Conservation (phyloP, 2,113 vertebrate species). For the Daboia siamensis region DNA sequence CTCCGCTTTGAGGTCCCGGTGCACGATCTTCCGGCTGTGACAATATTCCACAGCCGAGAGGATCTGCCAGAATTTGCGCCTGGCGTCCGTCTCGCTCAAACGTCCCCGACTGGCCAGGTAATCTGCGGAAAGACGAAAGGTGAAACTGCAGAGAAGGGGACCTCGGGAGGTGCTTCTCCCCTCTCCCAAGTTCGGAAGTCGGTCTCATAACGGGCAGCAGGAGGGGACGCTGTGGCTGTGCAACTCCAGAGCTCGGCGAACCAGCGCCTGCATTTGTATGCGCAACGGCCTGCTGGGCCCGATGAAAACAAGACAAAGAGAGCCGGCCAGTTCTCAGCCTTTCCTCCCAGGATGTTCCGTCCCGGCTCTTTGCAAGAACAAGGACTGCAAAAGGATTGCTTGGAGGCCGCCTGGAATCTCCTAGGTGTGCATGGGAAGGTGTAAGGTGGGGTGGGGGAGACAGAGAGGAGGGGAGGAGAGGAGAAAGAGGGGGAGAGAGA, state of each 20-base stretch:
- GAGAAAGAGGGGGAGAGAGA: no score
- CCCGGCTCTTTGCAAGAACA: not conserved
- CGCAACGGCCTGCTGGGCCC: not conserved
- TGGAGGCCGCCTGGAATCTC: not conserved
- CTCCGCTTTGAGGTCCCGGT: constrained; percentile 95
- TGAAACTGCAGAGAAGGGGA: constrained; percentile 21
- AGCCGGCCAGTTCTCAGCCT: not conserved
- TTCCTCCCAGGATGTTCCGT: not conserved
- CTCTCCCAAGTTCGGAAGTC: not conserved
- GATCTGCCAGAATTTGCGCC: constrained; percentile 98
- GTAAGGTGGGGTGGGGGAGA: no score
- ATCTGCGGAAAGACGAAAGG: constrained; percentile 70
- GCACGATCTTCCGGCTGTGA: constrained; percentile 90
- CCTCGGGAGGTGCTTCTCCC: not conserved
- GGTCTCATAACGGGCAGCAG: not conserved
- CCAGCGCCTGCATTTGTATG: not conserved
- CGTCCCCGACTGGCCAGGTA: constrained; percentile 95
- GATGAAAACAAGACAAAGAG: not conserved
- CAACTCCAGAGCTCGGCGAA: not conserved
- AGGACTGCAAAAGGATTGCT: not conserved
- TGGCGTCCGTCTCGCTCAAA: constrained; percentile 88
- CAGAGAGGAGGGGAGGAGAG: no score
- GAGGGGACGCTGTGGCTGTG: not conserved
- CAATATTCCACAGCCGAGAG: constrained; percentile 95
- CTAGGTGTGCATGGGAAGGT: no score